phyloP scores from a whole-genome alignment of 1,140 invertebrate genomes.

The fruit fly (Drosophila melanogaster) region Release_6_plus_ISO1_MT NC_004354.4:15106001-15106500 shows the following conservation, averaged over 20 bases:
- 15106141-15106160: constrained; percentile 80
- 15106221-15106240: constrained; percentile 74
- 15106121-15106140: constrained; percentile 58
- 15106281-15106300: constrained; percentile 37
- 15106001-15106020: constrained; percentile 72
- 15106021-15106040: constrained; percentile 37
- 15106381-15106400: constrained; percentile 40
- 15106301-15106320: constrained; percentile 43
- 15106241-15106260: constrained; percentile 64
- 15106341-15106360: constrained; percentile 33
- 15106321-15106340: constrained; percentile 70
- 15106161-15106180: constrained; percentile 82
- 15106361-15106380: constrained; percentile 31
- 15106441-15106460: constrained; percentile 85
- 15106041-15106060: constrained; percentile 45
- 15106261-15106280: constrained; percentile 35
- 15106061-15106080: constrained; percentile 59
- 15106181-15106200: constrained; percentile 86
- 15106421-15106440: constrained; percentile 73
- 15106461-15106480: constrained; percentile 82
- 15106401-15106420: constrained; percentile 58
- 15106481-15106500: constrained; percentile 81
- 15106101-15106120: constrained; percentile 47
- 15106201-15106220: constrained; percentile 85
- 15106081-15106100: constrained; percentile 38